A percentile compares a stretch with the other conserved stretches of the same genome.
These are phyloP conservation scores for Heliconius hermathena DNA, from an alignment of 1,140 invertebrate genomes.

Conservation along the genomic window DNA sequence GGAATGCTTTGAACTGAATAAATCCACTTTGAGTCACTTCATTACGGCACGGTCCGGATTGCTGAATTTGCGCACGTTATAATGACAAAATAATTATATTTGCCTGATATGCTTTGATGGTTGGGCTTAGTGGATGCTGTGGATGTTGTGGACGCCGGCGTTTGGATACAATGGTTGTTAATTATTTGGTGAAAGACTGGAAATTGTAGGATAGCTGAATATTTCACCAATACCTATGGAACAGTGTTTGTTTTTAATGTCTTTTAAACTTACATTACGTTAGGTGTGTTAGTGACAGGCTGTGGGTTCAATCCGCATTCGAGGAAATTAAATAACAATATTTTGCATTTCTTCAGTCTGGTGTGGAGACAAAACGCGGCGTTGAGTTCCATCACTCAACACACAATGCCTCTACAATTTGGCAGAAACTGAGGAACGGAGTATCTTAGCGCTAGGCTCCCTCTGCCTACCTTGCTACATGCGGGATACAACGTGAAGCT, in stretches of 20 bases:
- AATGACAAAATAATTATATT: conserved; percentile 53
- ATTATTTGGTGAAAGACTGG: not conserved
- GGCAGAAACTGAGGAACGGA: too few species aligned
- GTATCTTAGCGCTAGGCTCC: too few species aligned
- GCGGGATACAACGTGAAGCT: too few species aligned
- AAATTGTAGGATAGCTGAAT: not conserved
- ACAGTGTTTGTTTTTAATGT: not conserved
- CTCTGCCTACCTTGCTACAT: too few species aligned
- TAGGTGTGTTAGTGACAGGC: too few species aligned
- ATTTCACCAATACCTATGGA: not conserved
- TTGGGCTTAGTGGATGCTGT: conserved; percentile 14
- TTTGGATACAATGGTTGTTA: not conserved
- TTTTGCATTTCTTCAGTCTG: too few species aligned
- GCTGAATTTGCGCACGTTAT: conserved; percentile 52
- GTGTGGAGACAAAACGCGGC: too few species aligned
- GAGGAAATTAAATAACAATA: too few species aligned
- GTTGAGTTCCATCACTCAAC: too few species aligned
- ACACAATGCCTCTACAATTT: too few species aligned
- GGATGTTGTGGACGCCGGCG: not conserved
- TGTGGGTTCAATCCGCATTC: too few species aligned
- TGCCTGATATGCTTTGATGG: conserved; percentile 21
- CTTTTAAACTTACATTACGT: not conserved
- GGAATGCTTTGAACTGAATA: conserved; percentile 68
- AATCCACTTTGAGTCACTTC: conserved; percentile 68
- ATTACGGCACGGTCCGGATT: conserved; percentile 54